Percentiles rank a stretch among this genome's conserved stretches.
phyloP scores from a whole-genome alignment of 2,888 invertebrate genomes.

The Lymantria dispar region DNA sequence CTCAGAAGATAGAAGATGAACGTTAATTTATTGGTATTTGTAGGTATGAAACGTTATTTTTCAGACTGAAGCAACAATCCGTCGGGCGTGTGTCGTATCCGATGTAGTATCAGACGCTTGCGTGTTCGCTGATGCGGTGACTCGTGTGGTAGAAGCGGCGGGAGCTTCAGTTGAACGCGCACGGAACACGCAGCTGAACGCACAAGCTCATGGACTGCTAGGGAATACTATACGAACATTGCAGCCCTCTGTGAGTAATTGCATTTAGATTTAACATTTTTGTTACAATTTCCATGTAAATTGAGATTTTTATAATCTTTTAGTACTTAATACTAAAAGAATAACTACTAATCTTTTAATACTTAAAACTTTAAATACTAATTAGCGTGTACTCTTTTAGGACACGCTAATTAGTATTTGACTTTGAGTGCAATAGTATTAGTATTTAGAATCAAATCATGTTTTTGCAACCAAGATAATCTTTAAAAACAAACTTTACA shows the following conservation, averaged over 20 bases:
- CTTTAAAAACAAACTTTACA: too few species aligned
- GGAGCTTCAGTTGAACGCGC: slow-evolving; percentile 55
- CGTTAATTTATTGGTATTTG: neutral
- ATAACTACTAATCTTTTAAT: too few species aligned
- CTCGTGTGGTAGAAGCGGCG: slow-evolving; percentile 61
- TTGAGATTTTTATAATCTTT: too few species aligned
- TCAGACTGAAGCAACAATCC: slow-evolving; percentile 51
- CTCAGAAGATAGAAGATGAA: too few species aligned
- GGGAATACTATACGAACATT: slow-evolving; percentile 32
- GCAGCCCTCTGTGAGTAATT: slow-evolving; percentile 47
- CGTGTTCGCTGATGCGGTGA: slow-evolving; percentile 64
- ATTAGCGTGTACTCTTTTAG: too few species aligned
- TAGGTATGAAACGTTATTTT: neutral
- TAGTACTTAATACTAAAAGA: too few species aligned
- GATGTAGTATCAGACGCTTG: slow-evolving; percentile 40
- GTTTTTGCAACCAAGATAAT: too few species aligned
- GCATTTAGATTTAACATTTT: neutral
- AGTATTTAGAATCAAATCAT: too few species aligned
- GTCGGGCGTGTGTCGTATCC: slow-evolving; percentile 44
- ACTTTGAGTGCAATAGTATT: too few species aligned
- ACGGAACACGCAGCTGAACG: slow-evolving; percentile 16
- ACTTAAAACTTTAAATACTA: too few species aligned
- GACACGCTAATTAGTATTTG: too few species aligned
- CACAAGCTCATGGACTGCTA: slow-evolving; percentile 26
- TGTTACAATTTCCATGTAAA: neutral